These are phyloP conservation scores for Charadrius vociferus DNA, from an alignment of 2,113 vertebrate species.

Conservation along the genomic window DNA sequence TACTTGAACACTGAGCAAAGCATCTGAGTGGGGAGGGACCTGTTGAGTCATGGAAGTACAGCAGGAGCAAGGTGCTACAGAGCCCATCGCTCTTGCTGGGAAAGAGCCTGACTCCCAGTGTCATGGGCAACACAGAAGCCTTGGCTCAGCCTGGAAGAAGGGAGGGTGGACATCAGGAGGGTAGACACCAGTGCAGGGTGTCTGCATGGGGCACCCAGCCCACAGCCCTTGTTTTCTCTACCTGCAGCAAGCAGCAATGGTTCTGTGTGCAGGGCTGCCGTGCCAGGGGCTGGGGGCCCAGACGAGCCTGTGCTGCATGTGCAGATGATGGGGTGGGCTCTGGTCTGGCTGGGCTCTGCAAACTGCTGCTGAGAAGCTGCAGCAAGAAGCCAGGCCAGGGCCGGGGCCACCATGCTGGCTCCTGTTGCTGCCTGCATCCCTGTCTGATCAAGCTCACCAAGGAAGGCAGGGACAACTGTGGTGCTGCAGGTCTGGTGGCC, in stretches of 20 bases:
- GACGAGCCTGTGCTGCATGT: accelerated
- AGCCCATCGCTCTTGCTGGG: accelerated
- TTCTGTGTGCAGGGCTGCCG: not conserved
- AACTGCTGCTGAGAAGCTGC: not conserved
- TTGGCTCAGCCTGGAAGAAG: not conserved
- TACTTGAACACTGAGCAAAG: not conserved
- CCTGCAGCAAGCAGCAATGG: accelerated
- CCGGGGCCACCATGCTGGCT: not conserved
- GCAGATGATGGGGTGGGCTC: not conserved
- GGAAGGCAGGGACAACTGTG: not conserved
- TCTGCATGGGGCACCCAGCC: not conserved
- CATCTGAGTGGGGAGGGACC: not conserved
- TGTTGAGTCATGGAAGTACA: not conserved
- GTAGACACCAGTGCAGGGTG: no score
- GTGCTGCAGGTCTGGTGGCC: not conserved
- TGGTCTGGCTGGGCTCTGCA: not conserved
- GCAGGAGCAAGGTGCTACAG: not conserved
- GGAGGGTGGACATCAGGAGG: no score
- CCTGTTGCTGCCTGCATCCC: not conserved
- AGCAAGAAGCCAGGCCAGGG: not conserved
- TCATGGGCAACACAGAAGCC: not conserved
- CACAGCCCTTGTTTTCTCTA: not conserved
- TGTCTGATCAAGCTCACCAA: not conserved
- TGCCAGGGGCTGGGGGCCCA: not conserved
- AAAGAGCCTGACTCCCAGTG: not conserved